Evolutionary conservation across 23 tunicate genomes (phyloP), one percentile per base, ranked within the genome.

Genomic region (Ascidia mentula): DNA sequence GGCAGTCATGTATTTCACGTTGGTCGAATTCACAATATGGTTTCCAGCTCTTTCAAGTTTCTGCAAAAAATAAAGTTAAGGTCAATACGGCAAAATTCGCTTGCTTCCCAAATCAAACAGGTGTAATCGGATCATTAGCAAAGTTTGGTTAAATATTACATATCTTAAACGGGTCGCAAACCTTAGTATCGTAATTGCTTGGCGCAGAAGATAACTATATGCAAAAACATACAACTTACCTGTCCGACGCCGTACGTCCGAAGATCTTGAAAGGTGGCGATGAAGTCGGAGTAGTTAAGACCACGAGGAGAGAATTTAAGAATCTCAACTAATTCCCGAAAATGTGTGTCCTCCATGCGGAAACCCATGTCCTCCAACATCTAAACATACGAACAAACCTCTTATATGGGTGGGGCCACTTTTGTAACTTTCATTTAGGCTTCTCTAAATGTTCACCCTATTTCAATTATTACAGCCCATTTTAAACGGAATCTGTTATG

Each of bases 351-450:
- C 37, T 92, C 89, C 92, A 92, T 92, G 8, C 86, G 37, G 24
- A 92, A 60, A 20, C 98, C 98, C 79, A 92, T 84, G 77, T 92
- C 98, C 32, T 92, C 80, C 81, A 92, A 76, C 82, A 92, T 83
- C 98, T 92, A 60, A n/a, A n/a, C n/a, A n/a, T n/a, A n/a, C n/a
- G n/a, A n/a, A n/a, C n/a, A n/a, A n/a, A n/a, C n/a, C n/a, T n/a
- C n/a, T n/a, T n/a, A n/a, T n/a, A n/a, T n/a, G n/a, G n/a, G n/a
- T n/a, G n/a, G n/a, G n/a, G n/a, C n/a, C n/a, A n/a, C n/a, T n/a
- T n/a, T n/a, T n/a, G n/a, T n/a, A n/a, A n/a, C n/a, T n/a, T n/a
- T n/a, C n/a, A n/a, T n/a, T n/a, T n/a, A n/a, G n/a, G n/a, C n/a
- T n/a, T n/a, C n/a, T n/a, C n/a, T n/a, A n/a, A n/a, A n/a, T n/a